phyloP scores from a whole-genome alignment of 1,140 invertebrate genomes.

The Drosophila willistoni region DNA sequence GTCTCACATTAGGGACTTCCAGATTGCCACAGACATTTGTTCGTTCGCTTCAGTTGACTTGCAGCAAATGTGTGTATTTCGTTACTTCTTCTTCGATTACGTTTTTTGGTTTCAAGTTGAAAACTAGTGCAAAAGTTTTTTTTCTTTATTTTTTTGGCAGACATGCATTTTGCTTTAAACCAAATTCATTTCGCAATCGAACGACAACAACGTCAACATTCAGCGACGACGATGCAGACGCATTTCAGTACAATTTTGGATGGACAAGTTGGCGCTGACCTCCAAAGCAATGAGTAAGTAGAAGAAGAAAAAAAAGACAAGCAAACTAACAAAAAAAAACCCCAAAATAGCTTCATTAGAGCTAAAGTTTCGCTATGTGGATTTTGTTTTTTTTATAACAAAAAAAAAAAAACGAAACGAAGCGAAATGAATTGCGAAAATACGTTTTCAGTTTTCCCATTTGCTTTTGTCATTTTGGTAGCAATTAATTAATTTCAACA shows the following conservation, averaged over 20 bases:
- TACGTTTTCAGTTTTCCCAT: slow-evolving; percentile 49
- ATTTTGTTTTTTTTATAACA: slow-evolving; percentile 33
- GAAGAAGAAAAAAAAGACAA: slow-evolving; percentile 8
- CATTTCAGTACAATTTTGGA: slow-evolving; percentile 52
- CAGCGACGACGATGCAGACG: slow-evolving; percentile 28
- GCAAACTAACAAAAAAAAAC: slow-evolving; percentile 20
- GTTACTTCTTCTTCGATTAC: slow-evolving; percentile 42
- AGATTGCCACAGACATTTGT: slow-evolving; percentile 44
- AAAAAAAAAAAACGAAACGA: slow-evolving; percentile 5
- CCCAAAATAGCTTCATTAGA: slow-evolving; percentile 54
- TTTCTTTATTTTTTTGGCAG: slow-evolving; percentile 43
- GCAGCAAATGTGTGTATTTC: slow-evolving; percentile 22
- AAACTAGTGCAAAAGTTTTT: slow-evolving; percentile 50
- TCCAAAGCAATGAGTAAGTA: slow-evolving; percentile 38
- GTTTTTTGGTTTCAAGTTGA: slow-evolving; percentile 37
- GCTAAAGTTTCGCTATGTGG: slow-evolving; percentile 45
- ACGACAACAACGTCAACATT: slow-evolving; percentile 19
- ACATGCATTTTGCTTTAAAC: slow-evolving; percentile 57
- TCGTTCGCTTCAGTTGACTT: slow-evolving; percentile 48
- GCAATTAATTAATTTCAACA: slow-evolving; percentile 58
- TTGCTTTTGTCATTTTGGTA: slow-evolving; percentile 44
- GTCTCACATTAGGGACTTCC: slow-evolving; percentile 35
- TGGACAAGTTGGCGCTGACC: slow-evolving; percentile 56
- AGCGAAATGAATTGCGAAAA: slow-evolving; percentile 44
- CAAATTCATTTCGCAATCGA: slow-evolving; percentile 46